These are phyloP conservation scores for Chloropsis cyanopogon DNA, from an alignment of 2,113 vertebrate species.

Conservation along the genomic window DNA sequence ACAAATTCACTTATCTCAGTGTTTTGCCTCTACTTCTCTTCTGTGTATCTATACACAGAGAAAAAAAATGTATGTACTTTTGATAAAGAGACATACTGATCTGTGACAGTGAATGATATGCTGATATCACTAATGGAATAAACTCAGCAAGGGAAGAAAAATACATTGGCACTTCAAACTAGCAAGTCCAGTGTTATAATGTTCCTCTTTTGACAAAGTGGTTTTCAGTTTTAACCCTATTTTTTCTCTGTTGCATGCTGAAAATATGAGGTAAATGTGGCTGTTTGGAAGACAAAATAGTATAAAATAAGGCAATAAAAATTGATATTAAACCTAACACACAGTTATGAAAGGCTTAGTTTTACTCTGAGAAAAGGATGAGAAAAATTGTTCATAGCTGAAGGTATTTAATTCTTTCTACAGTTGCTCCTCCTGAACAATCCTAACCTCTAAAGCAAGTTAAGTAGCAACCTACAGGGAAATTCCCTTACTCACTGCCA, in stretches of 20 bases:
- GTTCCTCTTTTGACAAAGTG: not conserved
- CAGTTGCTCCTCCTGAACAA: not conserved
- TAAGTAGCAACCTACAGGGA: not conserved
- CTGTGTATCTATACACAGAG: not conserved
- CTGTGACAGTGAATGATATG: not conserved
- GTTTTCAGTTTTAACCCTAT: not conserved
- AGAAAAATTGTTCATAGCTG: not conserved
- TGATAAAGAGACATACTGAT: not conserved
- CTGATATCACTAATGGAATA: not conserved
- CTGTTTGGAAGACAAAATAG: not conserved
- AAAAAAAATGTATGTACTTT: not conserved
- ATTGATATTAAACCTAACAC: not conserved
- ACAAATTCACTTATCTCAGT: not conserved
- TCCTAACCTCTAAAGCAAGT: not conserved
- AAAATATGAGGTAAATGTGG: not conserved
- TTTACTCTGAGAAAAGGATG: not conserved
- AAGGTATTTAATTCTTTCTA: not conserved
- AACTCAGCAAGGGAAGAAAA: not conserved
- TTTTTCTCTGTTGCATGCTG: not conserved
- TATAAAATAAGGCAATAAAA: not conserved
- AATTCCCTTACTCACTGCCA: not conserved
- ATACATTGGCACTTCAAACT: not conserved
- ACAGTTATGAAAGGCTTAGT: not conserved
- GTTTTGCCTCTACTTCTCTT: not conserved
- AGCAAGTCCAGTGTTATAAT: not conserved